Conservation (phyloP, 2,797 vertebrate species). For the Leptodactylus fallax region DNA sequence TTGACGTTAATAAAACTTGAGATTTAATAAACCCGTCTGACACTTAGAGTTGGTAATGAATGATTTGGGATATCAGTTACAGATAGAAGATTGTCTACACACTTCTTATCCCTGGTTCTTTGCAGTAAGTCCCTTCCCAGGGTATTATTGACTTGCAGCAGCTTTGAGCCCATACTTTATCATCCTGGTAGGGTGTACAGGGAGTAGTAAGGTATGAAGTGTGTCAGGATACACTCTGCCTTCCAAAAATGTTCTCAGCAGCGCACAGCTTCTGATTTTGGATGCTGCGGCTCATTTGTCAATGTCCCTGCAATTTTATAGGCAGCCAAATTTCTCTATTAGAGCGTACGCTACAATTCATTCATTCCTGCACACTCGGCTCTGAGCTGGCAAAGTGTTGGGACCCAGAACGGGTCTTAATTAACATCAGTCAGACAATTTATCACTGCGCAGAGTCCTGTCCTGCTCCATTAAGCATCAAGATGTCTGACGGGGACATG, state of each 20-base stretch:
- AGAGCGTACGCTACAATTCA: slow-evolving; percentile 24
- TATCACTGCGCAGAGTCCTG: not conserved
- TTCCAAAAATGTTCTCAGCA: slow-evolving; percentile 28
- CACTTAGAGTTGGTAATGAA: too few species aligned
- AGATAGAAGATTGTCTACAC: too few species aligned
- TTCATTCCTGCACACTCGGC: not conserved
- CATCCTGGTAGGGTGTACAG: slow-evolving; percentile 4
- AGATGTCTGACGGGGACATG: not conserved
- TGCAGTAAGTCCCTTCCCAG: not conserved
- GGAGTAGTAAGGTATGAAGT: slow-evolving; percentile 27
- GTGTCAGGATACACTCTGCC: slow-evolving; percentile 25
- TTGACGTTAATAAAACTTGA: too few species aligned
- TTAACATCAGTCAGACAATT: slow-evolving; percentile 45
- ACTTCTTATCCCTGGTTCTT: too few species aligned
- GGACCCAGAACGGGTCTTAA: slow-evolving; percentile 43
- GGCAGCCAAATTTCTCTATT: slow-evolving; percentile 51
- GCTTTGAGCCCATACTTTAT: slow-evolving; percentile 26
- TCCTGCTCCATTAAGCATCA: slow-evolving; percentile 23
- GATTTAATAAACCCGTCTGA: too few species aligned
- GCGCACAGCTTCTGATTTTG: slow-evolving; percentile 8
- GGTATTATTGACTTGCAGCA: not conserved
- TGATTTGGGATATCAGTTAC: too few species aligned
- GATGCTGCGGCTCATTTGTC: slow-evolving; percentile 52
- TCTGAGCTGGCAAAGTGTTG: not conserved
- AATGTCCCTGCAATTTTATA: slow-evolving; percentile 34